phyloP scores from a whole-genome alignment of 1,140 invertebrate species.

The Triops cancriformis region DNA sequence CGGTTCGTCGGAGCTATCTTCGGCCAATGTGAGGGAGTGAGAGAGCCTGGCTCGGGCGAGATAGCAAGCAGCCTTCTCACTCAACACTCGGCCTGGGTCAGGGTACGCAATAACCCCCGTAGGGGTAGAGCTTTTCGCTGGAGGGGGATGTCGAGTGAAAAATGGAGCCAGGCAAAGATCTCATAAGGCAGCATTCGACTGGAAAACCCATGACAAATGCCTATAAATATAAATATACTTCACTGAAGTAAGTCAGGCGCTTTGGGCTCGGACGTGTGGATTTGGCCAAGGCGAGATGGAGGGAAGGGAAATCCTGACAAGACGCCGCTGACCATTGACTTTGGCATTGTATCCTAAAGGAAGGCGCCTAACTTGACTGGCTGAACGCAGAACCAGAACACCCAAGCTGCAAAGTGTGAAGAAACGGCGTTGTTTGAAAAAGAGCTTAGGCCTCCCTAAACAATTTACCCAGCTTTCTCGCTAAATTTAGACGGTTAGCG shows the following conservation, averaged over 20 bases:
- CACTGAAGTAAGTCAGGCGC: neutral
- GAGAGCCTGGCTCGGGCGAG: neutral
- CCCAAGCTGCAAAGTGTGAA: neutral
- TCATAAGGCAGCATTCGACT: neutral
- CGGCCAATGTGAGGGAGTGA: neutral
- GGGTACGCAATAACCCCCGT: neutral
- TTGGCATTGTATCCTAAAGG: neutral
- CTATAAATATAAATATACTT: neutral
- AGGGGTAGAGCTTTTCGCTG: neutral
- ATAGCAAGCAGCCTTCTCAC: neutral
- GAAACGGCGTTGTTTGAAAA: neutral
- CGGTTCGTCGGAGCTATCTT: neutral
- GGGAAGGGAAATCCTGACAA: neutral
- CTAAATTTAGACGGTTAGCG: neutral
- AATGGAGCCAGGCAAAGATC: neutral
- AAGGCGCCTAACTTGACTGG: neutral
- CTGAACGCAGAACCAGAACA: neutral
- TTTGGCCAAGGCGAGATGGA: neutral
- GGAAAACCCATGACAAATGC: neutral
- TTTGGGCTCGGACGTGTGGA: neutral
- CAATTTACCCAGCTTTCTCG: neutral
- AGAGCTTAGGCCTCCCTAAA: neutral
- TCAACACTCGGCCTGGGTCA: conserved; percentile 5
- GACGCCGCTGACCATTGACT: neutral
- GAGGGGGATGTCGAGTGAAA: neutral